phyloP scores from a whole-genome alignment of 1,140 invertebrate species.

The Bombus breviceps region DNA sequence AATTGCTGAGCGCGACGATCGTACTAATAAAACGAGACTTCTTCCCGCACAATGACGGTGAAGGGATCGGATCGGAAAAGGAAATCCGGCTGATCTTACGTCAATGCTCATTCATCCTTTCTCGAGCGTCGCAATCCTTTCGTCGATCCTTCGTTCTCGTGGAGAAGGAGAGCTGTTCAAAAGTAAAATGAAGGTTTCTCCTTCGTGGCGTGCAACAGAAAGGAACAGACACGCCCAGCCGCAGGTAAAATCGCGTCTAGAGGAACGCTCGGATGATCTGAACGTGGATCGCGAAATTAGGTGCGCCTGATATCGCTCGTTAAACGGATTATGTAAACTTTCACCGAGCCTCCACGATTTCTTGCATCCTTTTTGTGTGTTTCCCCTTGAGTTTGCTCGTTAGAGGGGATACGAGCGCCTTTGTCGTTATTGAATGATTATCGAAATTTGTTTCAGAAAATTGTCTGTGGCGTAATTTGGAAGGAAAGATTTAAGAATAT shows the following conservation, averaged over 20 bases:
- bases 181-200: slow-evolving; percentile 73
- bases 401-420: too few species aligned
- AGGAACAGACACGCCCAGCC: slow-evolving; percentile 51
- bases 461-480: too few species aligned
- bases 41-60: background rate
- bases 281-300: slow-evolving; percentile 42
- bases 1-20: background rate
- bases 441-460: background rate
- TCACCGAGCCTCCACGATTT: background rate
- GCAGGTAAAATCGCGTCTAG: slow-evolving; percentile 37
- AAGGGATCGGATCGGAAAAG: slow-evolving; percentile 30
- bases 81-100: slow-evolving; percentile 58
- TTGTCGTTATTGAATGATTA: background rate
- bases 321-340: slow-evolving; percentile 57
- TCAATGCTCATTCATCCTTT: slow-evolving; percentile 68
- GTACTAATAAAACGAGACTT: background rate
- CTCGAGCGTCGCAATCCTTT: slow-evolving; percentile 61
- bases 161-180: slow-evolving; percentile 51
- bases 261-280: background rate
- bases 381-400: background rate
- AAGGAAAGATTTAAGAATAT: too few species aligned
- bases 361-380: too few species aligned
- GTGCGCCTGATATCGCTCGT: slow-evolving; percentile 8
- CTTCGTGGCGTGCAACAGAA: slow-evolving; percentile 28
- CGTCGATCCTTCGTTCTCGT: slow-evolving; percentile 56